Evolutionary conservation across 2,113 vertebrate species (phyloP), one percentile per base, ranked within the genome.

Genomic region (Donacobius atricapilla): DNA sequence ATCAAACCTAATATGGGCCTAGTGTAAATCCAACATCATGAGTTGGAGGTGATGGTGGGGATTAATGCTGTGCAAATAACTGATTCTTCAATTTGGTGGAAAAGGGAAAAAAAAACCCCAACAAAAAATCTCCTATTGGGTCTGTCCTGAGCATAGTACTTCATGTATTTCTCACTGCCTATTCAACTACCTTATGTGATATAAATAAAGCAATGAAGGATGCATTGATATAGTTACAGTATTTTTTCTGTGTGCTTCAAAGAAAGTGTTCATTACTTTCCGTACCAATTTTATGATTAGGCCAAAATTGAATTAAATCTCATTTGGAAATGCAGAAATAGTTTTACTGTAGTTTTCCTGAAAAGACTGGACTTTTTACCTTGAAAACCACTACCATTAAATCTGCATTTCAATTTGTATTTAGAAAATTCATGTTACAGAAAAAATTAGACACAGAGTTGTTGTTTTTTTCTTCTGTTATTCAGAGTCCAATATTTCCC

Each of bases 1-100:
- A 96, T 83, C 45, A 91, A 83, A 73, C 54, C 70, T 91, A 85
- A 91, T 85, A 85, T 15, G 73, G 24, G 15, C 15, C 60, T 40
- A 51, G 35, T 66, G 35, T 71, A 94, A 93, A 91, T 91, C 91
- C 72, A 65, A 0, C 48, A 80, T 86, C 77, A 47, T 0, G 9
- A 91, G 91, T 64, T 0, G 0, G 33, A 92, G 51, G 81, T 81
- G 57, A 93, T 72, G 75, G 8, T 0, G 2, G 44, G 56, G 69
- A 93, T 94, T 94, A 94, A 89, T 31, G 10, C 25, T 31, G 30
- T 85, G 40, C 31, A 56, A 81, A 90, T 60, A 83, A 31, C 9
- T 3, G 30, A 33, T 78, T 68, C 50, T 92, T 89, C 56, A 60
- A 4, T 84, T 89, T 68, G 24, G 5, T 66, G 23, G 31, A 21